Evolutionary conservation across 2,113 vertebrate genomes (phyloP).

Genomic region (Brachypodius melanocephalos): DNA sequence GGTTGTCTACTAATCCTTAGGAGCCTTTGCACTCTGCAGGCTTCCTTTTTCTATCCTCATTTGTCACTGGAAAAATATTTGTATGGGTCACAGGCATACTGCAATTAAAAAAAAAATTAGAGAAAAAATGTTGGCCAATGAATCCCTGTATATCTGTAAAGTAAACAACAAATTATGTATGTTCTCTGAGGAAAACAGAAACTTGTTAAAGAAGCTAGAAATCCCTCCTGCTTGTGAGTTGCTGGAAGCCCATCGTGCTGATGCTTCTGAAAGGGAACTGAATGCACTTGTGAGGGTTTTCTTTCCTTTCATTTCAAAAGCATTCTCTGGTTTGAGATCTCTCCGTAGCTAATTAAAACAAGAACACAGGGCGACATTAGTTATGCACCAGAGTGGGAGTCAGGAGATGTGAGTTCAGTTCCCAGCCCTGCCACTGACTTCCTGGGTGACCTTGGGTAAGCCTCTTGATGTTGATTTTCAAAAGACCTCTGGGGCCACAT

Average conservation of each 20-base stretch:
- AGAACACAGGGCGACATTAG: not conserved
- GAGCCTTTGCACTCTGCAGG: conserved; percentile 59
- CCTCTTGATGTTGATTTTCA: conserved; percentile 62
- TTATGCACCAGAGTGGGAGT: conserved; percentile 61
- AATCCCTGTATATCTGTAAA: not conserved
- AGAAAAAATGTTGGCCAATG: not conserved
- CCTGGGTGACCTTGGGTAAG: conserved; percentile 62
- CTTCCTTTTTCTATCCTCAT: conserved; percentile 59
- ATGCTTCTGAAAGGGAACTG: not conserved
- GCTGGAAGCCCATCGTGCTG: not conserved
- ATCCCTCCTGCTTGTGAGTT: not conserved
- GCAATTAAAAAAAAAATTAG: not conserved
- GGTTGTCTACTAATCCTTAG: conserved; percentile 52
- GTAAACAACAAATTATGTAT: not conserved
- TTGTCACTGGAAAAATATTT: conserved; percentile 60
- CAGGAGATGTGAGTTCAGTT: conserved; percentile 37
- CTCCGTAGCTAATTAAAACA: conserved; percentile 45
- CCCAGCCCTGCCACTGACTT: conserved; percentile 48
- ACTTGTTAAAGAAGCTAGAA: not conserved
- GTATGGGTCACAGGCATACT: conserved; percentile 10
- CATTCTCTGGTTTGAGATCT: conserved; percentile 20
- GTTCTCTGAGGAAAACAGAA: not conserved
- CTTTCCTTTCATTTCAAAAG: conserved; percentile 30
- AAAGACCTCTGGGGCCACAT: conserved; percentile 57
- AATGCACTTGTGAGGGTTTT: not conserved